Evolutionary conservation across 2,797 vertebrate genomes (phyloP).

Genomic region (Catostomus latipinnis): DNA sequence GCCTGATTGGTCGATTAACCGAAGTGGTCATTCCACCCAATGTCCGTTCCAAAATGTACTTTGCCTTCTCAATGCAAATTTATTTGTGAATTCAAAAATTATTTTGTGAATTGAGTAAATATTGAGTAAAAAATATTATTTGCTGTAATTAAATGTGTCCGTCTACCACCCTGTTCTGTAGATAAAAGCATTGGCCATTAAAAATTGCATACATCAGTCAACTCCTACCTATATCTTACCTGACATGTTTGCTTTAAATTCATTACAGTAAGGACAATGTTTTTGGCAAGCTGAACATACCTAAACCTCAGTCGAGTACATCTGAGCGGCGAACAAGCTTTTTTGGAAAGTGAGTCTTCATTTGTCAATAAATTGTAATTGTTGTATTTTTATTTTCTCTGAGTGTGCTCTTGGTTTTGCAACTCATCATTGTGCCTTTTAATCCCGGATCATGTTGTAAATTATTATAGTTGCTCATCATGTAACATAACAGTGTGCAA

Average conservation of each 20-base stretch:
- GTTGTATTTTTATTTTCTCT: background rate
- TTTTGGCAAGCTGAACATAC: conserved; percentile 86
- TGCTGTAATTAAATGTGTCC: too few relatives aligned
- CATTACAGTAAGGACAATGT: conserved; percentile 81
- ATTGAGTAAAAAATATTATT: too few relatives aligned
- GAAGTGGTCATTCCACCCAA: too few relatives aligned
- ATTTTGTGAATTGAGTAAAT: too few relatives aligned
- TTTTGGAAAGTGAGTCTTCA: conserved; percentile 81
- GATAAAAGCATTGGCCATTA: background rate
- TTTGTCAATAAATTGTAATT: conserved; percentile 47
- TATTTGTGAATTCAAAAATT: too few relatives aligned
- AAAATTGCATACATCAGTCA: too few relatives aligned
- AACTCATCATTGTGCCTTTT: background rate
- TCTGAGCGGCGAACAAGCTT: conserved; percentile 90
- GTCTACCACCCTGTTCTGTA: background rate
- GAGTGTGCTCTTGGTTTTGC: background rate
- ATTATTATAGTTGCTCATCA: background rate
- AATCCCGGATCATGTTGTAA: background rate
- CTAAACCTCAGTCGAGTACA: conserved; percentile 80
- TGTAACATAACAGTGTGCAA: background rate
- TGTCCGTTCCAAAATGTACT: too few relatives aligned
- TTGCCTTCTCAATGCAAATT: too few relatives aligned
- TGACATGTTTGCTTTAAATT: conserved; percentile 14
- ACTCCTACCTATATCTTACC: background rate
- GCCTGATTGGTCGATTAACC: too few relatives aligned